A percentile compares a stretch with the other conserved stretches of the same genome.
phyloP scores from a whole-genome alignment of 2,888 invertebrate genomes.

The Xanthia icteritia region DNA sequence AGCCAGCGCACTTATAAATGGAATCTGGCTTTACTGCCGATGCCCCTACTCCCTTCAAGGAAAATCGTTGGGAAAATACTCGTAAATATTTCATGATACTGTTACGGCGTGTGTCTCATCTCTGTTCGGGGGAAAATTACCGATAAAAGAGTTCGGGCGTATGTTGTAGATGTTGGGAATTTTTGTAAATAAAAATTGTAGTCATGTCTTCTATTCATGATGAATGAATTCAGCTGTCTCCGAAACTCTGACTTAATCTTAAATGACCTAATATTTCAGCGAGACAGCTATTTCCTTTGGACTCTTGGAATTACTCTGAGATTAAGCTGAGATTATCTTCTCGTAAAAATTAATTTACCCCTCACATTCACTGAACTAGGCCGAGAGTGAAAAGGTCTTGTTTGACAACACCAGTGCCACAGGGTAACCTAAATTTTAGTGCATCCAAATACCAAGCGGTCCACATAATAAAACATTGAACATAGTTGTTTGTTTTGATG shows the following conservation, averaged over 20 bases:
- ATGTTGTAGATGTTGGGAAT: constrained; percentile 26
- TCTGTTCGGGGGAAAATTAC: constrained; percentile 62
- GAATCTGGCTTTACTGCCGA: constrained; percentile 79
- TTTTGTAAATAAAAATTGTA: constrained; percentile 12
- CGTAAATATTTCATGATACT: constrained; percentile 78
- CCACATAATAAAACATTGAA: constrained; percentile 26
- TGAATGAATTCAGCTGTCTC: constrained; percentile 14
- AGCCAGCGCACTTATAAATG: constrained; percentile 79
- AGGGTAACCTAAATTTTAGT: constrained; percentile 47
- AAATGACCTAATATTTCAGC: constrained; percentile 38
- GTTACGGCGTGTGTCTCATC: constrained; percentile 69
- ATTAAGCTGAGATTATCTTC: constrained; percentile 41
- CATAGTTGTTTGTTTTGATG: constrained; percentile 60
- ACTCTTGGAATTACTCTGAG: constrained; percentile 15
- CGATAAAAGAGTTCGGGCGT: constrained; percentile 55
- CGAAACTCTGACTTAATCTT: constrained; percentile 16
- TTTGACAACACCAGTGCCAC: constrained; percentile 31
- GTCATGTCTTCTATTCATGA: background rate
- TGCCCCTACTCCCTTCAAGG: constrained; percentile 65
- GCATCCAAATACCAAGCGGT: constrained; percentile 44
- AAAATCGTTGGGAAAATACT: constrained; percentile 73
- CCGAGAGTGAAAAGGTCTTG: constrained; percentile 37
- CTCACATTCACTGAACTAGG: constrained; percentile 44
- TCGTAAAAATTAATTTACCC: constrained; percentile 31
- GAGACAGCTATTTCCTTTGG: constrained; percentile 27